A percentile compares a stretch with the other conserved stretches of the same genome.
These are phyloP conservation scores for Leucophenga varia DNA, from an alignment of 1,140 invertebrate genomes.

Conservation along the genomic window DNA sequence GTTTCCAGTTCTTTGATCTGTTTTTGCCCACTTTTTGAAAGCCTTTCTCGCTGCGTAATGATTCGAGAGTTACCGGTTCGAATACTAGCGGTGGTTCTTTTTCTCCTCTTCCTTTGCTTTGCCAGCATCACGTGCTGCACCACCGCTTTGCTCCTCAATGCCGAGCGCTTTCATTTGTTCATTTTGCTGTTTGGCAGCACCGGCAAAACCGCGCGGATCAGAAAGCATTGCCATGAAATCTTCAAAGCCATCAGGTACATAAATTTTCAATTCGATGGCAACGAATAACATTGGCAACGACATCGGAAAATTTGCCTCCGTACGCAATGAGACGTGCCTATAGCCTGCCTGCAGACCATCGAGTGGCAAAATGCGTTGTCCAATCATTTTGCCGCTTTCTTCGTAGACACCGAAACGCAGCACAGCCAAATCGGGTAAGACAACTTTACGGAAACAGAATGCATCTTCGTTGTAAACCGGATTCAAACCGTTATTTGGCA, in stretches of 20 bases:
- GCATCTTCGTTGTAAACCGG: constrained; percentile 98
- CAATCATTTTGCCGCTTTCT: constrained; percentile 95
- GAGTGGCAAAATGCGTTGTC: constrained; percentile 94
- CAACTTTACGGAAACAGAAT: constrained; percentile 97
- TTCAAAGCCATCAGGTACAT: constrained; percentile 98
- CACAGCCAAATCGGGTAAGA: constrained; percentile 96
- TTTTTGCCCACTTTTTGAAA: constrained; percentile 92
- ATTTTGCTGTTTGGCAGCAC: constrained; percentile 80
- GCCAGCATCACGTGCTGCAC: constrained; percentile 55
- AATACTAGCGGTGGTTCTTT: constrained; percentile 75
- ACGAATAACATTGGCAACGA: constrained; percentile 98
- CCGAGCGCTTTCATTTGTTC: constrained; percentile 94
- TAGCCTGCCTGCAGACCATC: constrained; percentile 98
- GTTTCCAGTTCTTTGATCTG: constrained; percentile 94
- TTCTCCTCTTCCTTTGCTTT: constrained; percentile 71
- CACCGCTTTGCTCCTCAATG: constrained; percentile 76
- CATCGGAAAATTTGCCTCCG: constrained; percentile 99
- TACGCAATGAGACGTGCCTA: constrained; percentile 94
- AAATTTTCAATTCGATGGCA: constrained; percentile 98
- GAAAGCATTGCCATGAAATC: constrained; percentile 98
- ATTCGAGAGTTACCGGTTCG: constrained; percentile 89
- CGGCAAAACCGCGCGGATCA: constrained; percentile 90
- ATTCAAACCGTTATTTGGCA: constrained; percentile 96
- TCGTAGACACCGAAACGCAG: constrained; percentile 98
- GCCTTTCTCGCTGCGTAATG: constrained; percentile 86